A percentile compares a stretch with the other conserved stretches of the same genome.
phyloP scores from a whole-genome alignment of 2,797 vertebrate species.

The Corythornis leucogaster region DNA sequence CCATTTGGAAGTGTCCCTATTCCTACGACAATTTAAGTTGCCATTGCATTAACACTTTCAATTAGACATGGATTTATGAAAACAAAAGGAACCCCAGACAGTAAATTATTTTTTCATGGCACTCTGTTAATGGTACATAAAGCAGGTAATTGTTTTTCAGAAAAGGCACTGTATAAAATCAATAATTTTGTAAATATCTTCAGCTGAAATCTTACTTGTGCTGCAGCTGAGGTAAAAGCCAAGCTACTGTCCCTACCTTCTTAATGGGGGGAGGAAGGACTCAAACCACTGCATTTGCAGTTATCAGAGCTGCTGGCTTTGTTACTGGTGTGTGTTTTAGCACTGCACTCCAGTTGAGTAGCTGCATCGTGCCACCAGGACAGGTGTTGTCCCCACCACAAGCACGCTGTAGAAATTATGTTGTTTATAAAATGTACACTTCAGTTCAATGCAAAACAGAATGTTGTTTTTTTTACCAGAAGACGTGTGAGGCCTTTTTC shows the following conservation, averaged over 20 bases:
- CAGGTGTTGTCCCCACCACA: neutral
- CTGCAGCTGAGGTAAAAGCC: neutral
- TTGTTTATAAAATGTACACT: neutral
- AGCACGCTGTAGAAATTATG: neutral
- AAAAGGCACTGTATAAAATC: neutral
- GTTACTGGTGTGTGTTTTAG: neutral
- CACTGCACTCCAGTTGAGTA: neutral
- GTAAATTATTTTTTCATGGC: neutral
- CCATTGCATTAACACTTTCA: neutral
- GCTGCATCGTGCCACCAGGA: neutral
- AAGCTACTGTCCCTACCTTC: neutral
- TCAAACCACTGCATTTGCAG: neutral
- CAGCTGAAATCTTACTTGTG: neutral
- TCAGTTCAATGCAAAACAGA: neutral
- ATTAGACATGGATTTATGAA: neutral
- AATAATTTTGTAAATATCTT: conserved; percentile 17
- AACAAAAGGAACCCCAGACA: neutral
- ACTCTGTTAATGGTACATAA: neutral
- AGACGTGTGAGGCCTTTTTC: neutral
- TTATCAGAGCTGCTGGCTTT: neutral
- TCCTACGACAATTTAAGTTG: neutral
- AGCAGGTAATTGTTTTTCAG: neutral
- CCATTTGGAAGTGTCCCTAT: neutral
- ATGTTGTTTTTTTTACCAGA: neutral
- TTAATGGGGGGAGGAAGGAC: too few species aligned